Base-by-base conservation (phyloP, 1,140 invertebrate genomes). In the Panonychus citri region DNA sequence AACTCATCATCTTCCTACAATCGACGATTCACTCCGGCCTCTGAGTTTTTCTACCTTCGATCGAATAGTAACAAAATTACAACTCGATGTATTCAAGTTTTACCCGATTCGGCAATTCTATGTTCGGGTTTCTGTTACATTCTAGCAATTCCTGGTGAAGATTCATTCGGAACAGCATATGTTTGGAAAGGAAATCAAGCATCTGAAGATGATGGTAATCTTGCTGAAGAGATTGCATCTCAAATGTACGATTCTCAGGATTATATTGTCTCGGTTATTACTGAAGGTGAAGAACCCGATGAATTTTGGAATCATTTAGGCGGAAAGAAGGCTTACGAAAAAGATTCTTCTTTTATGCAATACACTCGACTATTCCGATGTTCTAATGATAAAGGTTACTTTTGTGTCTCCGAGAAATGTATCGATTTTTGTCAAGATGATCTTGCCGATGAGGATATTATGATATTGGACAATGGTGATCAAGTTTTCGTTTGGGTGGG, bases 351-450 rank as follows among this genome's bases (percentile, higher is more conserved):
- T 53, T 99, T 84, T 65, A 94, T 98, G 81, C 78, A 88, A 63
- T 85, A 83, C 68, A 90, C 88, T 3, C 74, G 95, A 59, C 73
- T 99, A 10, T 99, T 99, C 71, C 78, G 94, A 26, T 99, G 95
- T 71, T 97, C 93, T 10, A 99, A 98, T 71, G 94, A 98, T 66
- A 96, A 96, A 69, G 95, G 95, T 25, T 98, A 96, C 70, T 99
- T 98, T 66, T 87, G 86, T 5, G 90, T 98, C 8, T 95, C 91
- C 25, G 95, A 99, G 71, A 99, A 99, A 68, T 98, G 94, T 73
- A 87, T 90, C 1, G 95, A 99, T 73, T 99, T 99, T 73, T 99
- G 94, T 73, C 95, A 99, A 77, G 95, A 99, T 70, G 95, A 99
- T 73, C 74, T 99, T 62, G 91, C 93, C 28, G 93, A 98, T 73